Conservation (phyloP, 2,113 vertebrate species). For the Taxidea taxus region DNA sequence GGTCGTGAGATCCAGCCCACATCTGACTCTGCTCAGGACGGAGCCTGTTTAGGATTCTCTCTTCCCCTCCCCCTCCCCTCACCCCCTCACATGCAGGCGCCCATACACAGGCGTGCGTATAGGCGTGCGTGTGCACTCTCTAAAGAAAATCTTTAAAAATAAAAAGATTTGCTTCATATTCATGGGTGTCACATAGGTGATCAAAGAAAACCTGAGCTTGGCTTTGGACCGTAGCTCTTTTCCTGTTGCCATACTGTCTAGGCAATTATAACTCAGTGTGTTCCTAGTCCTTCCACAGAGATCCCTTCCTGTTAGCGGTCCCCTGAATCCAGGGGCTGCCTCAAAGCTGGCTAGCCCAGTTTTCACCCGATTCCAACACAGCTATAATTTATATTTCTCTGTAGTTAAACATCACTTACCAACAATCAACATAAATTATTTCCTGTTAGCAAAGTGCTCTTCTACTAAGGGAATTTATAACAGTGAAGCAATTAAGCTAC, state of each 20-base stretch:
- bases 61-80: not conserved
- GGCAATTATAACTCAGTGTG: too few species aligned
- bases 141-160: not conserved
- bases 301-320: not conserved
- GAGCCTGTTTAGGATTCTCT: not conserved
- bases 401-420: not conserved
- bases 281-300: rapidly evolving
- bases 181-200: not conserved
- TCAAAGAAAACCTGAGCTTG: not conserved
- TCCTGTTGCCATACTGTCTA: not conserved
- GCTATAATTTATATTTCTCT: not conserved
- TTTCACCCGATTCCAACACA: not conserved
- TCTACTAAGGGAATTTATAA: not conserved
- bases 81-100: not conserved
- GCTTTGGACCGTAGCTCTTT: not conserved
- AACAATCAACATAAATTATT: not conserved
- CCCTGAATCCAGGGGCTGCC: not conserved
- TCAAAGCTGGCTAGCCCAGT: too few species aligned
- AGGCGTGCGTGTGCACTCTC: not conserved
- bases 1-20: not conserved
- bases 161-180: not conserved
- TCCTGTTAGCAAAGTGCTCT: not conserved
- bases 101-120: too few species aligned
- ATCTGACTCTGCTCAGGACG: not conserved
- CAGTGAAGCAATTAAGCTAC: not conserved